Evolutionary conservation across 2,797 vertebrate species (phyloP).

Genomic region (Harpagifer antarcticus): DNA sequence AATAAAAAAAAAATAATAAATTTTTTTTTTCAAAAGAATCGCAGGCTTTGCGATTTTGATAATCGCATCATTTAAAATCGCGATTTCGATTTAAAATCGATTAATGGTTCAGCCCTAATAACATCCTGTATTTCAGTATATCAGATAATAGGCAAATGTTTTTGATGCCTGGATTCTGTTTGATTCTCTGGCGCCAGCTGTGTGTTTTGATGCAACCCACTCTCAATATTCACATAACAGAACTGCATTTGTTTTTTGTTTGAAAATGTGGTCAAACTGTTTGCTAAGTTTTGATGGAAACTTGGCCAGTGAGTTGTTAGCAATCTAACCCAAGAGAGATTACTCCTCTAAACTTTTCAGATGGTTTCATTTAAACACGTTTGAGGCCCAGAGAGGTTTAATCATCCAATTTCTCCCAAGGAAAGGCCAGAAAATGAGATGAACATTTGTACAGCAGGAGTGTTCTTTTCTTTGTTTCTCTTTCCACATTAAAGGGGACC

Average conservation of each 20-base stretch:
- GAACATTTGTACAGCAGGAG: neutral
- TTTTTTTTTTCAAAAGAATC: too few relatives aligned
- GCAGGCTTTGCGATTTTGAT: too few relatives aligned
- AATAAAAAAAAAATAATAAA: too few relatives aligned
- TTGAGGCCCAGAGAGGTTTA: neutral
- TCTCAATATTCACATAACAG: neutral
- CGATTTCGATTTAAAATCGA: too few relatives aligned
- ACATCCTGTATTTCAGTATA: constrained; percentile 25
- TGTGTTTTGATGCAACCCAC: neutral
- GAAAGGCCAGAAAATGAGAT: too few relatives aligned
- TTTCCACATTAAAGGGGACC: neutral
- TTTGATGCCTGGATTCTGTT: constrained; percentile 1
- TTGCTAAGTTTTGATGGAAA: neutral
- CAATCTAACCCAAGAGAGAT: neutral
- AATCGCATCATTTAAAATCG: too few relatives aligned
- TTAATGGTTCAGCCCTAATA: too few relatives aligned
- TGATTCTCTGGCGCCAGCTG: neutral
- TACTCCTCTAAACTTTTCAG: constrained; percentile 24
- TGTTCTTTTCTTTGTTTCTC: neutral
- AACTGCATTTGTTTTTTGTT: neutral
- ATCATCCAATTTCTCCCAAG: neutral
- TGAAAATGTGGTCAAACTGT: neutral
- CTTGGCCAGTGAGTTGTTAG: neutral
- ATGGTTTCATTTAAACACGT: constrained; percentile 1
- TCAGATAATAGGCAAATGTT: constrained; percentile 54